Evolutionary conservation across 2,888 invertebrate species (phyloP), one percentile per base, ranked within the genome.

Genomic region (Acronicta aceris): DNA sequence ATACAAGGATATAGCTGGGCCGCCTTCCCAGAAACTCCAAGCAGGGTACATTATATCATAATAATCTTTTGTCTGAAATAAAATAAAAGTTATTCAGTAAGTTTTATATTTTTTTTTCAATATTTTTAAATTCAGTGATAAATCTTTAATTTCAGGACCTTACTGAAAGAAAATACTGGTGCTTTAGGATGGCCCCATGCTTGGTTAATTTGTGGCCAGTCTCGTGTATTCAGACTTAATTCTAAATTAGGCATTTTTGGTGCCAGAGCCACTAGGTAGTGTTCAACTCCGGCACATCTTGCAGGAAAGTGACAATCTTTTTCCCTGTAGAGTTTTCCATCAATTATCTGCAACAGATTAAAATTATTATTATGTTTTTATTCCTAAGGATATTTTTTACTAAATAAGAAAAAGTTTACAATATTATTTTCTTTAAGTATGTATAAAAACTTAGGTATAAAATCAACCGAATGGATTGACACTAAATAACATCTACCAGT

Each of bases 1-100:
- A 92, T 99, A 99, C 10, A 99, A 92, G 40, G 97, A 96, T 76
- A 99, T 99, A 0, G 99, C 99, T 13, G 99, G 99, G 0, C 99
- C 99, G 27, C 99, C 99, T 91, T 98, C 98, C 99, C 99, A 99
- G 90, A 99, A 99, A 42, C 98, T 97, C 99, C 99, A 99, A 0
- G 99, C 98, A 0, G 99, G 99, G 87, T 98, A 98, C 96, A 98
- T 97, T 65, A 99, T 98, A 85, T 99, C 99, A 87, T 95, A 95
- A 89, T 98, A 98, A 38, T 98, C 96, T 43, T 88, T 83, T 0
- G 97, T 97, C 97, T 95, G 84, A 49, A 62, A 54, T 49, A 43
- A 17, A 43, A 43, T 9, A 17, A 21, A 9, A 25, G n/a, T n/a
- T 13, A 21, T 21, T 21, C 21, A 21, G 21, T 21, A 21, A 21